phyloP scores from a whole-genome alignment of 1,140 invertebrate genomes.

The Hydropsyche tenuis region DNA sequence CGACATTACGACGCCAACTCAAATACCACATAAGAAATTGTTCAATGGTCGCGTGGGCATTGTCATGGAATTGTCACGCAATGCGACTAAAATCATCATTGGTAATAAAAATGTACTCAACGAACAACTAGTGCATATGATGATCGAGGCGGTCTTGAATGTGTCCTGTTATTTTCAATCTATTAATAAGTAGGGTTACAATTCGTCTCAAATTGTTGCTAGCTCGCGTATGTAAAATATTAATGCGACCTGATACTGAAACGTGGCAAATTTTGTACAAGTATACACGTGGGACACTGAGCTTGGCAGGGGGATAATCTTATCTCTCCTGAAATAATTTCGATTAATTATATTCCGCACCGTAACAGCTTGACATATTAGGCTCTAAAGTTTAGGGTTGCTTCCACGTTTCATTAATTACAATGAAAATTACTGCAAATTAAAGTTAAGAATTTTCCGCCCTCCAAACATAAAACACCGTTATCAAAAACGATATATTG shows the following conservation, averaged over 20 bases:
- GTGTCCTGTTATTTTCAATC: too few species aligned
- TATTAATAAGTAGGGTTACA: too few species aligned
- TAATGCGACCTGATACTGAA: neutral
- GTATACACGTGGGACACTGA: slow-evolving; percentile 1
- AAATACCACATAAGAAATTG: neutral
- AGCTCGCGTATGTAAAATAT: neutral
- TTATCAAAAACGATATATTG: too few species aligned
- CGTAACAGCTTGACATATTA: slow-evolving; percentile 27
- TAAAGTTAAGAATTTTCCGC: slow-evolving; percentile 17
- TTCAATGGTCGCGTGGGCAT: neutral
- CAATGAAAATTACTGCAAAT: slow-evolving; percentile 20
- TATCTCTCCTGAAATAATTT: slow-evolving; percentile 26
- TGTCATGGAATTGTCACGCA: slow-evolving; percentile 5
- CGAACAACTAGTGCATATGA: neutral
- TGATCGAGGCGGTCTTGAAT: neutral
- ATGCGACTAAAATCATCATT: slow-evolving; percentile 10
- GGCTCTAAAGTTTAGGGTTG: slow-evolving; percentile 24
- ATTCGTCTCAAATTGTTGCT: too few species aligned
- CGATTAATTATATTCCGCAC: slow-evolving; percentile 26
- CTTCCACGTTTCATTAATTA: slow-evolving; percentile 23
- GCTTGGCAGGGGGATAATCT: slow-evolving; percentile 13
- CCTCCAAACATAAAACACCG: too few species aligned
- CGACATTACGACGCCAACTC: neutral
- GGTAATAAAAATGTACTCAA: slow-evolving; percentile 15
- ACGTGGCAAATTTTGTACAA: slow-evolving; percentile 2